Conservation (phyloP, 2,113 vertebrate genomes). For the Siniperca knerii region DNA sequence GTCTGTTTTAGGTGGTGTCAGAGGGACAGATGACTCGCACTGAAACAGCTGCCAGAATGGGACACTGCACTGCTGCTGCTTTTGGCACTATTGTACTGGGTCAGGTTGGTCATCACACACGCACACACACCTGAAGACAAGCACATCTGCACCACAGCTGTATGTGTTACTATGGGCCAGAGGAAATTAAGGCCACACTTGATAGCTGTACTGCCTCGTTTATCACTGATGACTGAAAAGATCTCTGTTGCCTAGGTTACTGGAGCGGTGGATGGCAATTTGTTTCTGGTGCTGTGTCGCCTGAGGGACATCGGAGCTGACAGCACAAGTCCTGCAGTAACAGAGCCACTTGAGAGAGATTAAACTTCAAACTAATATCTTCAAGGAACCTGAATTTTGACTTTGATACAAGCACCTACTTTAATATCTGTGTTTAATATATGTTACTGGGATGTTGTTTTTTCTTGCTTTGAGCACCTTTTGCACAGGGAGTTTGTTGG, state of each 20-base stretch:
- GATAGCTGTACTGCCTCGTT: not conserved
- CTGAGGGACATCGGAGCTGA: conserved; percentile 91
- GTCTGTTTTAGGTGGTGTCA: conserved; percentile 84
- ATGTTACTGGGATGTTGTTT: not conserved
- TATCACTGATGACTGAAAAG: not conserved
- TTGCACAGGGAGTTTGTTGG: no score
- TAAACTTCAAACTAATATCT: not conserved
- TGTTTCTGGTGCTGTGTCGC: conserved; percentile 91
- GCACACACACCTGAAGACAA: not conserved
- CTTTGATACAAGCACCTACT: not conserved
- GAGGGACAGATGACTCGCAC: conserved; percentile 89
- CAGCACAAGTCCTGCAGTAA: conserved; percentile 82
- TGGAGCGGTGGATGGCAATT: conserved; percentile 92
- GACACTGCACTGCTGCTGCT: conserved; percentile 93
- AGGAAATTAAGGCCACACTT: not conserved
- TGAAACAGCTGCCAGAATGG: conserved; percentile 92
- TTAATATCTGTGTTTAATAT: no score
- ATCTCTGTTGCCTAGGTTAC: conserved; percentile 82
- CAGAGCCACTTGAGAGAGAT: conserved; percentile 88
- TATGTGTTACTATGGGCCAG: no score
- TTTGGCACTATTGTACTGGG: conserved; percentile 91
- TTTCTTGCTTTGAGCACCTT: not conserved
- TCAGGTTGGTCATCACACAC: conserved; percentile 82
- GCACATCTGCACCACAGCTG: not conserved
- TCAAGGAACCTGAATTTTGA: not conserved